Conservation (phyloP, 35 echinoderm and acorn worm genomes). For the Antedon bifida region DNA sequence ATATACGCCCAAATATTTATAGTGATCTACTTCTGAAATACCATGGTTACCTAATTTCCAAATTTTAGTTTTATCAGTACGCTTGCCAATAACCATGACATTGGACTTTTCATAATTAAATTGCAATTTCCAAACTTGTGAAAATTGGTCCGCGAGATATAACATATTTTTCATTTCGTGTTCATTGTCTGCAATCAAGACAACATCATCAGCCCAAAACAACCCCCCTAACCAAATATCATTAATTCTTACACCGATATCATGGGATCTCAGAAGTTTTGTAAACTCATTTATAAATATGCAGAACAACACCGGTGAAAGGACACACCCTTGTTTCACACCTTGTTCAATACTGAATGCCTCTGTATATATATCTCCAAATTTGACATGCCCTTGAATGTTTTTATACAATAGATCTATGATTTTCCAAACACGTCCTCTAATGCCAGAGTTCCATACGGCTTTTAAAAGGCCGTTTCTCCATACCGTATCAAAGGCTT, state of each 20-base stretch:
- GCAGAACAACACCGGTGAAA: background rate
- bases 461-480: too few relatives aligned
- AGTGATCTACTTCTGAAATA: background rate
- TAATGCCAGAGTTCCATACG: too few relatives aligned
- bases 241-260: background rate
- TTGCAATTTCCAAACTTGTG: background rate
- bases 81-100: background rate
- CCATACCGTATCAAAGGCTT: too few relatives aligned
- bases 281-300: background rate
- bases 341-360: too few relatives aligned
- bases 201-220: background rate
- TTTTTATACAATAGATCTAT: too few relatives aligned
- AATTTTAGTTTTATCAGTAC: background rate
- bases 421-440: too few relatives aligned
- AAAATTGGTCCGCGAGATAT: background rate
- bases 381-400: too few relatives aligned
- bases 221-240: background rate
- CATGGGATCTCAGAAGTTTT: background rate
- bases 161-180: background rate
- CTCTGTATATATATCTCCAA: too few relatives aligned
- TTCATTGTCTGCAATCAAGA: background rate
- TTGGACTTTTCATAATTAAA: background rate
- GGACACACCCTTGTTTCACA: too few relatives aligned
- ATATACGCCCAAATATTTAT: background rate
- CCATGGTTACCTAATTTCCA: background rate